Evolutionary conservation across 1,140 invertebrate genomes (phyloP).

Genomic region (Aphaenogaster ashmeadi): DNA sequence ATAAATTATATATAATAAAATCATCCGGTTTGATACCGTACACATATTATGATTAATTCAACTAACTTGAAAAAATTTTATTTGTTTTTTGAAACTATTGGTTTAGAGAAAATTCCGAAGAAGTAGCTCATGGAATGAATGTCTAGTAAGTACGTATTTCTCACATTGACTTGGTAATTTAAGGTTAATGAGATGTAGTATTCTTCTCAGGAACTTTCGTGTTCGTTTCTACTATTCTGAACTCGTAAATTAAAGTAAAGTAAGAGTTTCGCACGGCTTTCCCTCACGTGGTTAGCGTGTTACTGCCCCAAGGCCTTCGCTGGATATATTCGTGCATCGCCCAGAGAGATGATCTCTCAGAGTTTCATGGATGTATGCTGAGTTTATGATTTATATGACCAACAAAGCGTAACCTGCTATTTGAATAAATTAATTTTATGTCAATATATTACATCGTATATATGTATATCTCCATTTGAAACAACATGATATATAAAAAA

Average conservation of each 20-base stretch:
- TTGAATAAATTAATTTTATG: not conserved
- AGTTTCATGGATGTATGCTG: conserved; percentile 22
- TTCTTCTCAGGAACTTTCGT: conserved; percentile 55
- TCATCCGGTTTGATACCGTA: not conserved
- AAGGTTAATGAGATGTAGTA: conserved; percentile 54
- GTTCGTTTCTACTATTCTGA: conserved; percentile 25
- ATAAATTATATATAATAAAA: conserved; percentile 10
- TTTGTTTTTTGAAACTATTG: not conserved
- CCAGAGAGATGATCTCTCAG: conserved; percentile 29
- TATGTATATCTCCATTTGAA: not conserved
- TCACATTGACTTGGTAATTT: conserved; percentile 53
- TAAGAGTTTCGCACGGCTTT: conserved; percentile 61
- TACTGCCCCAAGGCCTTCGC: conserved; percentile 23
- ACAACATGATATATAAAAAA: not conserved
- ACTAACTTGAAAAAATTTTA: not conserved
- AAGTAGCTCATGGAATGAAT: not conserved
- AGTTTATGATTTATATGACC: conserved; percentile 9
- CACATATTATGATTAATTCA: not conserved
- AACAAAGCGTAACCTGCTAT: not conserved
- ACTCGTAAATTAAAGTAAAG: conserved; percentile 64
- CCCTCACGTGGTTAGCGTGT: conserved; percentile 53
- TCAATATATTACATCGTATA: not conserved
- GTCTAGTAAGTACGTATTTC: conserved; percentile 21
- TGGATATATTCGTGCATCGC: conserved; percentile 39
- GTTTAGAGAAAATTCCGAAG: not conserved